These are phyloP conservation scores for Cepphus grylle DNA, from an alignment of 2,113 vertebrate genomes.

Conservation along the genomic window DNA sequence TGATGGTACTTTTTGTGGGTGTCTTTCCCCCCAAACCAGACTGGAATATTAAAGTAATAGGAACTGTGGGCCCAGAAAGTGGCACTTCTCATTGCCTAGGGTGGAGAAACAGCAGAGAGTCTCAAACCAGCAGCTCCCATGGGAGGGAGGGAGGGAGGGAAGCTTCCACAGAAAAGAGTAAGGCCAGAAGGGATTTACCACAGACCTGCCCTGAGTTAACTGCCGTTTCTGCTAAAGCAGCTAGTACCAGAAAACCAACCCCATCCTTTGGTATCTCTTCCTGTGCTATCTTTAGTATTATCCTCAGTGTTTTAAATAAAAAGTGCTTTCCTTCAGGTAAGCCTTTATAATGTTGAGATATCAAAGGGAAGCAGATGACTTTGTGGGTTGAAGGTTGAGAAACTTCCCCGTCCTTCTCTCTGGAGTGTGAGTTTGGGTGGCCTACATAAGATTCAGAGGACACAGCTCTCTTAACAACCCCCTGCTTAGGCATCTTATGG, in stretches of 20 bases:
- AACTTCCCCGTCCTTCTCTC: neutral
- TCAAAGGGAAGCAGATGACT: neutral
- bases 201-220: neutral
- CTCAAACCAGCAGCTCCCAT: neutral
- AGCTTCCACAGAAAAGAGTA: neutral
- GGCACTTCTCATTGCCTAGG: neutral
- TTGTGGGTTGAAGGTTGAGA: neutral
- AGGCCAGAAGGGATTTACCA: neutral
- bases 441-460: neutral
- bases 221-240: neutral
- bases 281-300: neutral
- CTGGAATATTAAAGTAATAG: neutral
- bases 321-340: neutral
- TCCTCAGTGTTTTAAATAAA: neutral
- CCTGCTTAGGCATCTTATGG: neutral
- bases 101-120: neutral
- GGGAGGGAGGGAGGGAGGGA: neutral
- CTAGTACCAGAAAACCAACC: neutral
- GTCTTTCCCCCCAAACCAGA: neutral
- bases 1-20: neutral
- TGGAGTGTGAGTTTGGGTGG: neutral
- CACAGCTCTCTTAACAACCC: accelerated
- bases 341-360: neutral
- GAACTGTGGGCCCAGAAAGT: neutral
- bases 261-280: neutral